Base-by-base conservation (phyloP, 2,888 invertebrate species). In the Dorcus hopei region DNA sequence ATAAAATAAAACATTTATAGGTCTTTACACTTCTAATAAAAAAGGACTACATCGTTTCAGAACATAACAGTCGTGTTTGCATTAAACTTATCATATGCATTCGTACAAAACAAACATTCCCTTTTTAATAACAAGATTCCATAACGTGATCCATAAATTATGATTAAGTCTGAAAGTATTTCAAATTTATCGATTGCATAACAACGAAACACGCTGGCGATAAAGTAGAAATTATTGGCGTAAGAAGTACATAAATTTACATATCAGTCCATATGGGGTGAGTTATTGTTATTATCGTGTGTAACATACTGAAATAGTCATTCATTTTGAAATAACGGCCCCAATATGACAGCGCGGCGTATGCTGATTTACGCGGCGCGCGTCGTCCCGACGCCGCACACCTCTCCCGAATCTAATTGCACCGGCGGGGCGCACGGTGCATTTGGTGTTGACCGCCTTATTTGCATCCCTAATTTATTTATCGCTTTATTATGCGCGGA, bases 201-300 rank as follows among this genome's bases (percentile, higher is more conserved):
- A 42, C 16, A 45, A 45, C 23, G 23, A 45, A 45, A 45, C 45
- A 45, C 45, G 19, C 23, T 19, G 19, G 16, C 16, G 19, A 45
- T 45, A 45, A 45, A 45, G 45, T 19, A 11, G 45, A 19, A 45
- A 45, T 45, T 45, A 45, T 45, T 45, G 45, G 45, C 45, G 14
- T 45, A 45, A 45, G 45, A 11, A 45, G 45, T 45, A 9, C 9
- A 45, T 45, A 45, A 51, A 51, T 51, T 51, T 51, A 51, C 51
- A 51, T 51, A 51, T 51, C 51, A 51, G 51, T 40, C 51, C 38
- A 40, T 19, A 33, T 19, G 16, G 51, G 38, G 51, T 51, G 40
- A 51, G 51, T 51, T 51, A 51, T 51, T 51, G 51, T 51, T 51
- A 51, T 51, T 51, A 51, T 51, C 51, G 51, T 39, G 16, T 40